Percentiles rank a stretch among this genome's conserved stretches.
Evolutionary conservation across 2,888 invertebrate genomes (phyloP).

Genomic region (Lycocerus yunnanus): DNA sequence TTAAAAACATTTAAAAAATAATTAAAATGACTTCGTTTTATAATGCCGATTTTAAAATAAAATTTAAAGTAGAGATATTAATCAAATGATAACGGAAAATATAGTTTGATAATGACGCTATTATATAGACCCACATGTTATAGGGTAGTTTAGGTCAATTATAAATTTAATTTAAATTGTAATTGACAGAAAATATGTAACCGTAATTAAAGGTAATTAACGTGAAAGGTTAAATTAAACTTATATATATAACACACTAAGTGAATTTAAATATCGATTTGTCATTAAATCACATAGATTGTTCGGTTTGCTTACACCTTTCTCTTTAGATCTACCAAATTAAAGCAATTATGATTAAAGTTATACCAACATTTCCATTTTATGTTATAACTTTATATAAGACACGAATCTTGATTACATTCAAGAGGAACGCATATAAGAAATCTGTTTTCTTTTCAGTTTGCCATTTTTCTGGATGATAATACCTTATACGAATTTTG

Average conservation of each 20-base stretch:
- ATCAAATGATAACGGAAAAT: neutral
- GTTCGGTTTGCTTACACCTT: neutral
- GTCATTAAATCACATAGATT: neutral
- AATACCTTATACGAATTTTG: neutral
- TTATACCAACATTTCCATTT: neutral
- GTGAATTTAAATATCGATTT: neutral
- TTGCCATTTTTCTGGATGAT: neutral
- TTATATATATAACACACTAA: neutral
- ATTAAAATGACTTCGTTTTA: no score
- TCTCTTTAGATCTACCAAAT: neutral
- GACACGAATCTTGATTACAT: neutral
- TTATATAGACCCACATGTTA: neutral
- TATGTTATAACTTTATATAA: neutral
- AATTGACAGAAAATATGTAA: neutral
- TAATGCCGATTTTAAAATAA: neutral
- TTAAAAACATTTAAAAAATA: no score
- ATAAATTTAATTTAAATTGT: neutral
- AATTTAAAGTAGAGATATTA: neutral
- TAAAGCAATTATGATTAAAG: neutral
- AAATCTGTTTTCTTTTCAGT: neutral
- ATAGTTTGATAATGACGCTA: neutral
- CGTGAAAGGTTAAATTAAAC: neutral
- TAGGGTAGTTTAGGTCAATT: neutral
- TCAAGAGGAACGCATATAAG: neutral
- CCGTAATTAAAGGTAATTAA: neutral